These are phyloP conservation scores for Eremophila alpestris DNA, from an alignment of 2,797 vertebrate genomes.

Conservation along the genomic window DNA sequence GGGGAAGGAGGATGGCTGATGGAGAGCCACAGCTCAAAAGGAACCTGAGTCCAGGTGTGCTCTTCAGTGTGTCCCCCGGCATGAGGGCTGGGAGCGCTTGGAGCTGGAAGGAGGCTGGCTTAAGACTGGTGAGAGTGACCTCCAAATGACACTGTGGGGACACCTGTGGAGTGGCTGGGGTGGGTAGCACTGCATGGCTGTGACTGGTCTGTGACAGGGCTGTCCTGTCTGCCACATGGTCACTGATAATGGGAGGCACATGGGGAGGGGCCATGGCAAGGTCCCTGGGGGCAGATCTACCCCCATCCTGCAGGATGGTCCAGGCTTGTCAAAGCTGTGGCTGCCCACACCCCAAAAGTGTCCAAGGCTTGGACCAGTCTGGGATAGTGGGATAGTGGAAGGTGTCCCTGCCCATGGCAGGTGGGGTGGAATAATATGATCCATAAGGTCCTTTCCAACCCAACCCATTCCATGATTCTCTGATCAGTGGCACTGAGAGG, in stretches of 20 bases:
- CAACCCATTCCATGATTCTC: not conserved
- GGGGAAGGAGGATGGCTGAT: rapidly evolving
- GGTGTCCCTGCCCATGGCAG: not conserved
- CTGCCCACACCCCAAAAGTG: not conserved
- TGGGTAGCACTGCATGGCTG: rapidly evolving
- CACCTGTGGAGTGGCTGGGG: rapidly evolving
- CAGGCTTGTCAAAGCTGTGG: not conserved
- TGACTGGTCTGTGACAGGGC: not conserved
- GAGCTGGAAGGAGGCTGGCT: not conserved
- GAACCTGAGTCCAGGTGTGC: not conserved
- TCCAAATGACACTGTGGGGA: rapidly evolving
- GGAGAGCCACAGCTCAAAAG: not conserved
- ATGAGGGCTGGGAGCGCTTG: rapidly evolving
- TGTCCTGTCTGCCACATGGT: rapidly evolving
- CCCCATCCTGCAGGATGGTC: rapidly evolving
- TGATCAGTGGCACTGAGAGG: rapidly evolving
- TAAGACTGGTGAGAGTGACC: rapidly evolving
- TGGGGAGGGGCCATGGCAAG: not conserved
- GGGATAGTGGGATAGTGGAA: too few relatives aligned
- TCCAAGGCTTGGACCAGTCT: not conserved
- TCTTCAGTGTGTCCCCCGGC: not conserved
- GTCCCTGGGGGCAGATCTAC: rapidly evolving
- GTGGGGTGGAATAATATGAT: not conserved
- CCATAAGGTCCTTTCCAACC: not conserved
- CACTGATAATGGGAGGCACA: rapidly evolving